These are phyloP conservation scores for Aporrectodea caliginosa DNA, from an alignment of 1,140 invertebrate species.

Conservation along the genomic window DNA sequence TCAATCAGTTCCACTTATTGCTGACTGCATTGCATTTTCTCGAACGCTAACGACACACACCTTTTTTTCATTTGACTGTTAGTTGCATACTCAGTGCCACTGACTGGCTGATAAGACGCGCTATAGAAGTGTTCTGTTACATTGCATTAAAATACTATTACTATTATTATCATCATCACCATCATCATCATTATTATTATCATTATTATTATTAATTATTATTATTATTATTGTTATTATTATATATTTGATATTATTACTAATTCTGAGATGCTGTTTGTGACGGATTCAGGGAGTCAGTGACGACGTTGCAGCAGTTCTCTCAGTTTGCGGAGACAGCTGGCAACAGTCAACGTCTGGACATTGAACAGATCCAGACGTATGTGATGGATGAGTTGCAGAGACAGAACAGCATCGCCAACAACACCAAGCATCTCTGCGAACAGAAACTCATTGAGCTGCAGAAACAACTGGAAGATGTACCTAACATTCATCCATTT, in stretches of 20 bases:
- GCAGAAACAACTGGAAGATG: constrained; percentile 27
- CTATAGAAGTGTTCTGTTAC: too few relatives aligned
- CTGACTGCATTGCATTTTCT: too few relatives aligned
- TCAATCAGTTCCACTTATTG: too few relatives aligned
- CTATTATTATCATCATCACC: neutral
- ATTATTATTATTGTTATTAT: neutral
- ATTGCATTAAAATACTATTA: neutral
- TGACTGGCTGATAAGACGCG: too few relatives aligned
- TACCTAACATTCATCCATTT: too few relatives aligned
- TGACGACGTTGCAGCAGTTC: constrained; percentile 22
- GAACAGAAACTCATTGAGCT: constrained; percentile 28
- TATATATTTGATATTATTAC: neutral
- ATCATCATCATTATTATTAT: neutral
- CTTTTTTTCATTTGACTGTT: too few relatives aligned
- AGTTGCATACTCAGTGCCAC: too few relatives aligned
- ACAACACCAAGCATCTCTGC: constrained; percentile 28
- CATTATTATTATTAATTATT: neutral
- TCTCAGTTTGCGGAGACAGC: constrained; percentile 26
- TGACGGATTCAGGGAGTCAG: constrained; percentile 26
- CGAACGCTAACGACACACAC: too few relatives aligned
- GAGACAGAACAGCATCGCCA: constrained; percentile 31
- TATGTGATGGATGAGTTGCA: constrained; percentile 24
- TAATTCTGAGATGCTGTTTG: neutral
- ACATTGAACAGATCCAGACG: constrained; percentile 31
- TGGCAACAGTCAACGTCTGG: constrained; percentile 25